Conservation (phyloP, 2,797 vertebrate species). For the Acipenser ruthenus region DNA sequence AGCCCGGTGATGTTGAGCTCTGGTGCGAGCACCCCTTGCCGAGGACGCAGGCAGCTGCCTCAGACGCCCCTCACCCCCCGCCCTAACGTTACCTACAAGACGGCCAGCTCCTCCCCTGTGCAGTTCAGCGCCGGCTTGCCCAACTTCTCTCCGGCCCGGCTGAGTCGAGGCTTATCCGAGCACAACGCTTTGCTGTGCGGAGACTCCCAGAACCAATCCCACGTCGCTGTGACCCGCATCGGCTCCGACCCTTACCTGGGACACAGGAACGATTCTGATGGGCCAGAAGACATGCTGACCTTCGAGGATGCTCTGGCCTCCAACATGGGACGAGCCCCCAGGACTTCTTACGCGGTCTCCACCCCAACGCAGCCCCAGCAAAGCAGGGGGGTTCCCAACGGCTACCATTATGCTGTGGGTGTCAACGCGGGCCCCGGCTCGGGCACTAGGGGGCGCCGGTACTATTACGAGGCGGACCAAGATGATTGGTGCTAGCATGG, state of each 20-base stretch:
- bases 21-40: constrained; percentile 80
- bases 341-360: constrained; percentile 68
- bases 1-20: constrained; percentile 77
- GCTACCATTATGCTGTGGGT: constrained; percentile 75
- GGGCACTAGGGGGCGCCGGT: constrained; percentile 61
- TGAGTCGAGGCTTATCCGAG: constrained; percentile 84
- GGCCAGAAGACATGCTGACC: constrained; percentile 70
- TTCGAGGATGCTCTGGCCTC: constrained; percentile 77
- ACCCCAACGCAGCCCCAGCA: constrained; percentile 72
- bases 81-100: constrained; percentile 88
- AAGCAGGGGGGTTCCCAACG: constrained; percentile 75
- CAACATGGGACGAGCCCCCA: constrained; percentile 62
- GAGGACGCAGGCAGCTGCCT: constrained; percentile 86
- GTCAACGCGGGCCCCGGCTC: constrained; percentile 54
- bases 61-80: constrained; percentile 85
- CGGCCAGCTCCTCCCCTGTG: constrained; percentile 84
- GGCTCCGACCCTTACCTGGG: constrained; percentile 81
- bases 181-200: constrained; percentile 73
- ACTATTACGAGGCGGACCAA: constrained; percentile 75
- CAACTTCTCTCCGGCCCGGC: constrained; percentile 67
- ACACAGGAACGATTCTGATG: constrained; percentile 47
- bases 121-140: constrained; percentile 58
- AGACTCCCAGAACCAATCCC: constrained; percentile 54
- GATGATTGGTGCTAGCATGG: constrained; percentile 92
- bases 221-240: constrained; percentile 64